Evolutionary conservation across 2,113 vertebrate species (phyloP).

Genomic region (Noctilio leporinus): DNA sequence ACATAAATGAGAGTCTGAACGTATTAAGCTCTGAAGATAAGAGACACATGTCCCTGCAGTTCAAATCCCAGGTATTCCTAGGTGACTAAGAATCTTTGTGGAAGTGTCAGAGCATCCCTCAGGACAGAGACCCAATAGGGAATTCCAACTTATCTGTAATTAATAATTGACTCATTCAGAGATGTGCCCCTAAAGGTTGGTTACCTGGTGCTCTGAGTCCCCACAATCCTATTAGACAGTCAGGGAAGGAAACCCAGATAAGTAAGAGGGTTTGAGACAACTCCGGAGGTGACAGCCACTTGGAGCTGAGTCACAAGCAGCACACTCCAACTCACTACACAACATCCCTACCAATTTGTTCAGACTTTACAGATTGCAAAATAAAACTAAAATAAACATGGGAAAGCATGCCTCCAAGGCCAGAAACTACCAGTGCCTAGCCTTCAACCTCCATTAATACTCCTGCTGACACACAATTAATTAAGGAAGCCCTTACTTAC

Average conservation of each 20-base stretch:
- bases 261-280: background rate
- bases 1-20: background rate
- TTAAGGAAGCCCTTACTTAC: background rate
- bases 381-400: background rate
- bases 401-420: background rate
- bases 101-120: background rate
- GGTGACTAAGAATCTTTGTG: background rate
- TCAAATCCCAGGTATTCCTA: background rate
- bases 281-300: background rate
- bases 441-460: background rate
- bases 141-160: background rate
- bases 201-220: background rate
- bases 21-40: background rate
- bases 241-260: background rate
- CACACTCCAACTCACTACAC: background rate
- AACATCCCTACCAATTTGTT: background rate
- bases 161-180: background rate
- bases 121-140: background rate
- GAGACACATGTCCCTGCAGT: background rate
- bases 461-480: background rate
- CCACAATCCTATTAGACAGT: background rate
- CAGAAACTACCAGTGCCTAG: background rate
- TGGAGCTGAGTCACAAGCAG: background rate
- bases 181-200: background rate
- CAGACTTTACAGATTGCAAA: background rate